Base-by-base conservation (phyloP, 2,888 invertebrate species). In the Plagiodera versicolora region DNA sequence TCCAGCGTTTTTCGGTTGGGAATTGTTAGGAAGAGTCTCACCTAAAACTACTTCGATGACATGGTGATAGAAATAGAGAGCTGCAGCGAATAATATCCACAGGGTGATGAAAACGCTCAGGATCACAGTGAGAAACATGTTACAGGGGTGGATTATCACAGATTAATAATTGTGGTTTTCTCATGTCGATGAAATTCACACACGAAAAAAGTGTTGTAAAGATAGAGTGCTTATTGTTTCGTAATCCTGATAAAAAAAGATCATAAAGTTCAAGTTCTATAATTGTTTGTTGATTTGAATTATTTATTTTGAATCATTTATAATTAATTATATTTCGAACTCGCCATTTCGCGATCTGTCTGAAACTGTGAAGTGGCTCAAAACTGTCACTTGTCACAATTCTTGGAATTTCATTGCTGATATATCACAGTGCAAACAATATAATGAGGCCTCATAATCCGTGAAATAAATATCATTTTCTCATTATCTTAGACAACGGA, bases 21-120 rank as follows among this genome's bases (percentile, higher is more conserved):
- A 20, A 48, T 48, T 2, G 16, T n/a, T 18, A 5, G 4, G 24
- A 24, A 24, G 3, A 54, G 39, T 81, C 86, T 86, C 78, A 86
- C 87, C 87, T 71, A 86, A 81, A 63, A 86, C 81, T 72, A 85
- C 86, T 71, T 87, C 86, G 49, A 86, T 80, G 80, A 86, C 81
- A 73, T 85, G 85, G 72, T 74, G 83, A 82, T 67, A 84, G 2
- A 62, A 56, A 65, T 75, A 80, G 49, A 78, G 65, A 58, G 72
- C 71, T 16, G 72, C 61, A 52, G 75, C 76, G 53, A 79, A 74
- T 51, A 80, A 58, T 56, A 79, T 69, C 80, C 80, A 80, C 44
- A 77, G 67, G 20, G 75, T 72, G 18, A 75, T 63, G 35, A 73
- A 56, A 11, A 72, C 72, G 70, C 75, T 75, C 20, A 68, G 68